These are phyloP conservation scores for Oreohelix idahoensis DNA, from an alignment of 1,140 invertebrate genomes.

Conservation along the genomic window DNA sequence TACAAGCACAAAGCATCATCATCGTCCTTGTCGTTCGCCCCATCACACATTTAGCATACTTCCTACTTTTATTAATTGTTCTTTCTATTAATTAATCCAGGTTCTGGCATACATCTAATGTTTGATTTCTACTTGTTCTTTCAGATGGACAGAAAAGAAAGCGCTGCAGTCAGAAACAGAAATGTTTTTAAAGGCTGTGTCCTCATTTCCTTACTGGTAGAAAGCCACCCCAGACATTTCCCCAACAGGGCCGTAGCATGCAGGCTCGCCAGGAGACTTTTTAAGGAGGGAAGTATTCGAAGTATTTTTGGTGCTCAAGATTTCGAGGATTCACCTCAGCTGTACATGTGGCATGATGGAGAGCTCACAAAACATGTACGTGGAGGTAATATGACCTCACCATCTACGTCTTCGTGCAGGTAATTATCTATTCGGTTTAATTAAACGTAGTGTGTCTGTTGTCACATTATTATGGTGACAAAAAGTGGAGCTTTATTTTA, in stretches of 20 bases:
- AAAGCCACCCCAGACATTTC: constrained; percentile 56
- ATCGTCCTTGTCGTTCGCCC: too few species aligned
- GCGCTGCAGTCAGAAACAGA: constrained; percentile 44
- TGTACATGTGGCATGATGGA: constrained; percentile 65
- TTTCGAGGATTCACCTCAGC: constrained; percentile 67
- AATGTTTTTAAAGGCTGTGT: constrained; percentile 63
- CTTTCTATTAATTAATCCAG: too few species aligned
- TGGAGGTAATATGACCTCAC: too few species aligned
- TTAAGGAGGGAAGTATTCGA: constrained; percentile 59
- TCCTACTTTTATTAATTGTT: too few species aligned
- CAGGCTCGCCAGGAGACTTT: constrained; percentile 59
- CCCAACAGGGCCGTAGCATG: constrained; percentile 56
- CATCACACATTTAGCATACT: too few species aligned
- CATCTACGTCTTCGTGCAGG: constrained; percentile 35
- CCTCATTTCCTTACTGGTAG: constrained; percentile 59
- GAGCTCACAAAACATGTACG: constrained; percentile 40
- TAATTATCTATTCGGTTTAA: too few species aligned
- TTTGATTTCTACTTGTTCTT: constrained; percentile 38
- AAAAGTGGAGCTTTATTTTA: too few species aligned
- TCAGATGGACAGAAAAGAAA: constrained; percentile 58
- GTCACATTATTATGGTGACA: too few species aligned
- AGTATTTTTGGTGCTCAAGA: constrained; percentile 57
- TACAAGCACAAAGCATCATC: too few species aligned
- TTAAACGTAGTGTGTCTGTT: too few species aligned
- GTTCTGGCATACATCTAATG: too few species aligned